These are phyloP conservation scores for Xenus cinereus DNA, from an alignment of 2,113 vertebrate genomes.

Conservation along the genomic window DNA sequence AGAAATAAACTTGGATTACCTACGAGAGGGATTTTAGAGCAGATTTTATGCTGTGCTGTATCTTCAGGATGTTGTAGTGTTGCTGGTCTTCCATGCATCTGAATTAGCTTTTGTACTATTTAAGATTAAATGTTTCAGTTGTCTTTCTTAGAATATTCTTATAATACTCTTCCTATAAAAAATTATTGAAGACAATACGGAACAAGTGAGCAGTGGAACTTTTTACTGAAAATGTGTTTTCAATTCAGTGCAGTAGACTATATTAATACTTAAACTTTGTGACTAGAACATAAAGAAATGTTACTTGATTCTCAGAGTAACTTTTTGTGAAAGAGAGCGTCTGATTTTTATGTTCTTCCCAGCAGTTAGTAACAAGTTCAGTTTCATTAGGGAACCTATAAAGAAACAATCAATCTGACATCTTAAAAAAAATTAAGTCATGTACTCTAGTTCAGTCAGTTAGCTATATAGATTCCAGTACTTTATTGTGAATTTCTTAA, in stretches of 20 bases:
- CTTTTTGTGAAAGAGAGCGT: background rate
- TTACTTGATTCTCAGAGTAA: background rate
- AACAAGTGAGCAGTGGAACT: background rate
- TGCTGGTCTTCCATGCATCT: background rate
- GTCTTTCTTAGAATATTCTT: background rate
- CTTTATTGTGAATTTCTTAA: background rate
- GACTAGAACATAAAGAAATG: background rate
- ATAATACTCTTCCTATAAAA: background rate
- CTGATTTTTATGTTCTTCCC: background rate
- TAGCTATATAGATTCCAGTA: background rate
- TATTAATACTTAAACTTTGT: background rate
- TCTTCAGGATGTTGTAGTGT: background rate
- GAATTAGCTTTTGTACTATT: background rate
- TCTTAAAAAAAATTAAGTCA: background rate
- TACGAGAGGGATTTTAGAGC: background rate
- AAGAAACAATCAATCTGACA: background rate
- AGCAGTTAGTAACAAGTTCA: background rate
- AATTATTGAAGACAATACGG: background rate
- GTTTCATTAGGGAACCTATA: background rate
- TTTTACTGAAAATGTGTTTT: background rate
- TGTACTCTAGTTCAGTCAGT: background rate
- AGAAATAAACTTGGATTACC: background rate
- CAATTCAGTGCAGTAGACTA: background rate
- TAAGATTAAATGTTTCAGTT: background rate
- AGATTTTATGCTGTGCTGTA: background rate